Evolutionary conservation across 2,113 vertebrate genomes (phyloP).

Genomic region (Holacanthus passer): DNA sequence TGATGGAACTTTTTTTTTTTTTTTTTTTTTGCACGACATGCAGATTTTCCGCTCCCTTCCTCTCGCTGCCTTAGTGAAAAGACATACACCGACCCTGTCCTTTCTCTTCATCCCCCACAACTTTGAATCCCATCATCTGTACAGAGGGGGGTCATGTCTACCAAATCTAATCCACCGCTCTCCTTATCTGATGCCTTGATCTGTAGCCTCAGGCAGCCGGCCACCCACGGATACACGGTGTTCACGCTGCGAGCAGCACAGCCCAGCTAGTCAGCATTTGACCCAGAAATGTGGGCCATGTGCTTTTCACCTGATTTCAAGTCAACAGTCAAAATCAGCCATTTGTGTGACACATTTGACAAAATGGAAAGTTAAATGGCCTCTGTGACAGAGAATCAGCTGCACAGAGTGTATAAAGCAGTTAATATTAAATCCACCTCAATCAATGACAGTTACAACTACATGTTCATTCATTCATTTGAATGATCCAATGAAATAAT

Average conservation of each 20-base stretch:
- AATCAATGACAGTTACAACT: too few species aligned
- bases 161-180: conserved; percentile 10
- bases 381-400: too few species aligned
- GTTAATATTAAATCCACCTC: too few species aligned
- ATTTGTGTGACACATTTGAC: too few species aligned
- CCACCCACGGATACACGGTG: conserved; percentile 8
- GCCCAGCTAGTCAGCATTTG: neutral
- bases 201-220: conserved; percentile 10
- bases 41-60: neutral
- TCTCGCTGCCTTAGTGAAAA: neutral
- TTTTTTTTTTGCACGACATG: too few species aligned
- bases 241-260: conserved; percentile 6
- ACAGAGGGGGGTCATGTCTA: neutral
- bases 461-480: too few species aligned
- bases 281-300: neutral
- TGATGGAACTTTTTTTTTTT: neutral
- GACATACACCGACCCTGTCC: neutral
- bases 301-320: neutral
- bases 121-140: neutral
- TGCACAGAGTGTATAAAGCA: too few species aligned
- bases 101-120: neutral
- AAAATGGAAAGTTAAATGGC: too few species aligned
- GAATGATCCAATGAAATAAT: too few species aligned
- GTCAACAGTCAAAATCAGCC: neutral
- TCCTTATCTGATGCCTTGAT: conserved; percentile 16